Evolutionary conservation across 1,140 invertebrate species (phyloP).

Genomic region (Sminthurinus signatus): DNA sequence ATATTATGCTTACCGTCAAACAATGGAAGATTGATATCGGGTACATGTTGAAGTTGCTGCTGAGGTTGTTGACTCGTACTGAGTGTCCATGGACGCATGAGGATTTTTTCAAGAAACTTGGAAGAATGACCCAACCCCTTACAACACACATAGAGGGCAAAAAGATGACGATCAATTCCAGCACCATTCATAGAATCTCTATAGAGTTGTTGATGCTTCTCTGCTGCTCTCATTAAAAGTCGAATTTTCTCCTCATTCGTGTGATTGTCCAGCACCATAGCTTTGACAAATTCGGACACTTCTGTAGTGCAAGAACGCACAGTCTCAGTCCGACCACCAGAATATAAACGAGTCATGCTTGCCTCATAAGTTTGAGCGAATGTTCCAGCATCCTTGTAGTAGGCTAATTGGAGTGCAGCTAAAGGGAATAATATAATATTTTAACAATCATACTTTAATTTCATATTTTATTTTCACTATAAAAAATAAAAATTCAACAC

Average conservation of each 20-base stretch:
- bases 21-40: slow-evolving; percentile 47
- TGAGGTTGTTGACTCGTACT: slow-evolving; percentile 54
- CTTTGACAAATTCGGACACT: slow-evolving; percentile 43
- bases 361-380: slow-evolving; percentile 49
- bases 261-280: slow-evolving; percentile 44
- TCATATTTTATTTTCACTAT: too few relatives aligned
- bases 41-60: slow-evolving; percentile 49
- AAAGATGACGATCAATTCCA: slow-evolving; percentile 52
- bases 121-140: slow-evolving; percentile 46
- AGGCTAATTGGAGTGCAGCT: slow-evolving; percentile 47
- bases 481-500: too few relatives aligned
- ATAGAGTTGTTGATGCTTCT: slow-evolving; percentile 47
- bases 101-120: slow-evolving; percentile 48
- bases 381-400: slow-evolving; percentile 44
- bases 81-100: slow-evolving; percentile 51
- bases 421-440: too few relatives aligned
- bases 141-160: slow-evolving; percentile 50
- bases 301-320: slow-evolving; percentile 46
- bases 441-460: too few relatives aligned
- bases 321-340: slow-evolving; percentile 47
- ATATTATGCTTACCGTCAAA: slow-evolving; percentile 48
- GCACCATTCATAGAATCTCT: slow-evolving; percentile 48
- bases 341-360: slow-evolving; percentile 46
- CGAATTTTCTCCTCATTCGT: slow-evolving; percentile 40
- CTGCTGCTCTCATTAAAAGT: slow-evolving; percentile 43